Conservation (phyloP, 2,113 vertebrate species). For the Amazona guildingii region DNA sequence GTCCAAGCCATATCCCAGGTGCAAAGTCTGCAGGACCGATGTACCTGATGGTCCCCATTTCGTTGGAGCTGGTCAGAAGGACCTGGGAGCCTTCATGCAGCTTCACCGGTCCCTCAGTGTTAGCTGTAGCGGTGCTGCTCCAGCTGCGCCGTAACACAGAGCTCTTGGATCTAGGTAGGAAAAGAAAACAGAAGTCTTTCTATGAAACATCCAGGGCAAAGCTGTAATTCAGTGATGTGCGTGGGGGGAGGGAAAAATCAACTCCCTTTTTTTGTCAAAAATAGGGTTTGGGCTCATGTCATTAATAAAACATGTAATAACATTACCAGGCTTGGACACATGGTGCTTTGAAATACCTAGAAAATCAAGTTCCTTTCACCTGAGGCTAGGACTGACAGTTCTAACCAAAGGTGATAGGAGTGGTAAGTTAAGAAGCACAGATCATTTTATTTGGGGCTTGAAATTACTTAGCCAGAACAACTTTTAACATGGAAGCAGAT, state of each 20-base stretch:
- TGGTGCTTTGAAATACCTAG: not conserved
- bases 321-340: not conserved
- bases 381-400: not conserved
- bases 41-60: conserved; percentile 91
- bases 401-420: not conserved
- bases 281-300: not conserved
- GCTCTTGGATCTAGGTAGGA: conserved; percentile 72
- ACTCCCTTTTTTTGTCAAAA: not conserved
- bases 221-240: not conserved
- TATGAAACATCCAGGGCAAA: not conserved
- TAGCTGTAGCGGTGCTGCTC: conserved; percentile 57
- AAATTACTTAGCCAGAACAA: not conserved
- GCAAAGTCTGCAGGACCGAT: conserved; percentile 90
- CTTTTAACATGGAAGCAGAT: not conserved
- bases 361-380: not conserved
- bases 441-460: not conserved
- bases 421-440: not conserved
- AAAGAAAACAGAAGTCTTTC: not conserved
- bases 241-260: not conserved
- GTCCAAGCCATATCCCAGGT: conserved; percentile 89
- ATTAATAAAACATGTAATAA: not conserved
- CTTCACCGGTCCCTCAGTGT: conserved; percentile 57
- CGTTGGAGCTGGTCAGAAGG: conserved; percentile 89
- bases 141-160: conserved; percentile 81
- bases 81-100: conserved; percentile 92